A percentile compares a stretch with the other conserved stretches of the same genome.
Evolutionary conservation across 2,888 invertebrate genomes (phyloP).

Genomic region (Tanytarsus gracilentus): DNA sequence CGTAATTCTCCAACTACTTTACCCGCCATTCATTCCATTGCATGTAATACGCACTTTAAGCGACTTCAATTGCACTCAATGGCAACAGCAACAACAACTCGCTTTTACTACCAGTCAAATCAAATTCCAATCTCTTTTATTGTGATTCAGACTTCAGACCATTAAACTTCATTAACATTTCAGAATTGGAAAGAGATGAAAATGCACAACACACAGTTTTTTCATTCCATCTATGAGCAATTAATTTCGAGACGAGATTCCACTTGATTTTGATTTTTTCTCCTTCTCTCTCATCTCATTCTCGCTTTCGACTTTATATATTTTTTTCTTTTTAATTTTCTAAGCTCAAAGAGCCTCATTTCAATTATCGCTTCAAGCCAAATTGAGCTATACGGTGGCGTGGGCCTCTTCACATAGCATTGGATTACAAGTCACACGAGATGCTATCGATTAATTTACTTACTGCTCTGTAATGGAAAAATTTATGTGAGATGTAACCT

Average conservation of each 20-base stretch:
- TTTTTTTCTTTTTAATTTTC: not conserved
- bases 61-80: not conserved
- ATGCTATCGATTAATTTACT: no score
- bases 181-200: not conserved
- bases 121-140: not conserved
- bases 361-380: conserved; percentile 1
- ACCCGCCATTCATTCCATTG: conserved; percentile 6
- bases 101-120: not conserved
- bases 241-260: not conserved
- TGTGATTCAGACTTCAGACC: not conserved
- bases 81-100: no score
- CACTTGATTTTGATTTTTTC: not conserved
- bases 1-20: not conserved
- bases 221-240: not conserved
- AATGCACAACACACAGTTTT: not conserved
- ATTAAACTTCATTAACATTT: not conserved
- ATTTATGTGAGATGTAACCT: no score
- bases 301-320: not conserved
- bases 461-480: no score
- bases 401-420: not conserved
- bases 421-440: not conserved
- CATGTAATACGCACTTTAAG: not conserved
- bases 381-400: not conserved
- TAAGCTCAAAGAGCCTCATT: not conserved
- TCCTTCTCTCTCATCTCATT: not conserved